Evolutionary conservation across 1,140 invertebrate genomes (phyloP).

Genomic region (Achroia grisella): DNA sequence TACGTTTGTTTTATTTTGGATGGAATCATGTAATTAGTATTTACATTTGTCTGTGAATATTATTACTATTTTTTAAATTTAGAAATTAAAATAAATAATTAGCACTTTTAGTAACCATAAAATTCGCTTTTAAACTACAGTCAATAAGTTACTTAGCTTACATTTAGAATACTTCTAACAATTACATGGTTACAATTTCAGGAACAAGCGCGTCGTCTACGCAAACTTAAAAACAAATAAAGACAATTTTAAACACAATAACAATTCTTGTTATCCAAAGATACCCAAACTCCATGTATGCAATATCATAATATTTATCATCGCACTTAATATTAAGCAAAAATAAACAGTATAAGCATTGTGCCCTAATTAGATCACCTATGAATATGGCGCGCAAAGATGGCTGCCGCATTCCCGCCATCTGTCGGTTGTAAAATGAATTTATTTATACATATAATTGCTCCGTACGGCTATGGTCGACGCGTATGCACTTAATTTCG

Average conservation of each 20-base stretch:
- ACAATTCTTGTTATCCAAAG: neutral
- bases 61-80: no score
- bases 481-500: conserved; percentile 57
- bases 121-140: no score
- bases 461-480: conserved; percentile 38
- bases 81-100: no score
- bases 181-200: no score
- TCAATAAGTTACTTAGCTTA: no score
- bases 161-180: no score
- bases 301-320: conserved; percentile 4
- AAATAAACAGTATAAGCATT: conserved; percentile 29
- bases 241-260: neutral
- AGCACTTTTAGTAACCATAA: no score
- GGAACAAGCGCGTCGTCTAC: no score
- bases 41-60: no score
- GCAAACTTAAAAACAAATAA: no score
- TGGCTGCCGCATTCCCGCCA: conserved; percentile 50
- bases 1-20: no score
- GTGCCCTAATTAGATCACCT: conserved; percentile 49
- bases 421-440: conserved; percentile 59
- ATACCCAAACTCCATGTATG: neutral
- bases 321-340: conserved; percentile 25
- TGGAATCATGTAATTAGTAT: no score
- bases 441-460: conserved; percentile 68
- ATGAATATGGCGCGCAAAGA: conserved; percentile 48